A percentile compares a stretch with the other conserved stretches of the same genome.
Conservation (phyloP, 1,140 invertebrate genomes). For the Portunus trituberculatus region DNA sequence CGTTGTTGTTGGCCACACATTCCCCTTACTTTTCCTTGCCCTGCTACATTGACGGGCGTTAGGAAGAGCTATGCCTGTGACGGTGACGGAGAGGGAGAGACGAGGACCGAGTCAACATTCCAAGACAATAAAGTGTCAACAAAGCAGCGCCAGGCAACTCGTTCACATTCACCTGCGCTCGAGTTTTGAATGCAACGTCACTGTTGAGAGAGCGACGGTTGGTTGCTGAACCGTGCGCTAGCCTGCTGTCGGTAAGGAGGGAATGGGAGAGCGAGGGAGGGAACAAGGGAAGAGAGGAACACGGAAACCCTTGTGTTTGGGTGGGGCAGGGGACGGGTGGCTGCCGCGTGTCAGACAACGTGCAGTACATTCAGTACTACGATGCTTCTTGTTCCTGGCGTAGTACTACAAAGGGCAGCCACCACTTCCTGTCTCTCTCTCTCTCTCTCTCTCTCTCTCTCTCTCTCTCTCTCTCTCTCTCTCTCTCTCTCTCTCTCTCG, state of each 20-base stretch:
- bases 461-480: no score
- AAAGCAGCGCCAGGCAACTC: neutral
- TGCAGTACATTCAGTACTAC: no score
- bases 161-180: neutral
- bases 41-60: neutral
- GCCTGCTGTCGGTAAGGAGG: neutral
- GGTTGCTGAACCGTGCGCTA: neutral
- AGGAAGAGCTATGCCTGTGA: neutral
- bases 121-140: neutral
- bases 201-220: slow-evolving; percentile 9
- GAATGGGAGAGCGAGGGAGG: no score
- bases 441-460: no score
- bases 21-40: neutral
- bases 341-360: no score
- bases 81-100: neutral
- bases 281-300: no score
- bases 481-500: no score
- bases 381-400: no score
- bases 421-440: no score
- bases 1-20: neutral
- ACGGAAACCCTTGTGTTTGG: no score
- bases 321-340: no score
- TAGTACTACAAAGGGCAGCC: no score
- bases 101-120: neutral
- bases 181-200: slow-evolving; percentile 13